A percentile compares a stretch with the other conserved stretches of the same genome.
Conservation (phyloP, 2,797 vertebrate genomes). For the Schizopygopsis pylzovi region DNA sequence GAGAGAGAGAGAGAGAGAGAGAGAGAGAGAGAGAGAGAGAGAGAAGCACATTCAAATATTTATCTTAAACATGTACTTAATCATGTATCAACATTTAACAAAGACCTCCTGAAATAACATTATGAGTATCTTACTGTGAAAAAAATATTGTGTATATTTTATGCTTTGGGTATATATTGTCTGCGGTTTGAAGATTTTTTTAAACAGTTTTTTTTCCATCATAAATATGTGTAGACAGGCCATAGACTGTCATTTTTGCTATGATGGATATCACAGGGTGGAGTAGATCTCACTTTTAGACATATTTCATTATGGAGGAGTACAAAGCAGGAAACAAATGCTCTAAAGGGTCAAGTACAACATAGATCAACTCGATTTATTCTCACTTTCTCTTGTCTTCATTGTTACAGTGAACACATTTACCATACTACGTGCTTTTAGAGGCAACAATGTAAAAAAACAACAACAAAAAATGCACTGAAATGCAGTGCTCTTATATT, state of each 20-base stretch:
- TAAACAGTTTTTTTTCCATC: not conserved
- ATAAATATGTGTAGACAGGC: not conserved
- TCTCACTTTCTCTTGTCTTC: not conserved
- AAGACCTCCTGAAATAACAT: not conserved
- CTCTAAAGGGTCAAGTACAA: slow-evolving; percentile 9
- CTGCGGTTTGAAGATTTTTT: not conserved
- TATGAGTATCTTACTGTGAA: not conserved
- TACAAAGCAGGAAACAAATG: slow-evolving; percentile 27
- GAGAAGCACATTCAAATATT: not conserved
- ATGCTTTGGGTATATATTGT: not conserved
- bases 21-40: too few species aligned
- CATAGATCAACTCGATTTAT: not conserved
- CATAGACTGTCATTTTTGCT: not conserved
- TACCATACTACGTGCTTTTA: not conserved
- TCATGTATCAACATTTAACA: too few species aligned
- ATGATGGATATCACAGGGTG: slow-evolving; percentile 1
- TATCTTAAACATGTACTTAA: too few species aligned
- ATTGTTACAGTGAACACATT: not conserved
- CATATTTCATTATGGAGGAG: slow-evolving; percentile 30
- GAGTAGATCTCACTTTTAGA: slow-evolving; percentile 25
- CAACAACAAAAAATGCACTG: not conserved
- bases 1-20: too few species aligned
- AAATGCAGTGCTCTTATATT: not conserved
- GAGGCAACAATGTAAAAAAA: not conserved
- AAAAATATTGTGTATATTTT: not conserved